Base-by-base conservation (phyloP, 2,888 invertebrate genomes). In the Theretra japonica region DNA sequence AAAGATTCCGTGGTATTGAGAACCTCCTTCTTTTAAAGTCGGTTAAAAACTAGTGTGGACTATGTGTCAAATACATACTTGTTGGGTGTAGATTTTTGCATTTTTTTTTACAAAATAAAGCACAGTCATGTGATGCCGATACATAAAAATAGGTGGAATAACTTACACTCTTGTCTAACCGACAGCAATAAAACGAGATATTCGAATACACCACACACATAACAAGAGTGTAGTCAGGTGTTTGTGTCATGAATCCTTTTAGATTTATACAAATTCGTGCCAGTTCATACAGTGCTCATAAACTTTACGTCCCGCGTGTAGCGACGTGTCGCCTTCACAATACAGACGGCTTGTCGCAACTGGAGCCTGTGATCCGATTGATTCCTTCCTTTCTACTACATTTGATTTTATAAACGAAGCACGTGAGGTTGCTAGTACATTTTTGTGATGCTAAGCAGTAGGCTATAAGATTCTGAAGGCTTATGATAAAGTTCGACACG, bases 161-260 rank as follows among this genome's bases (percentile, higher is more conserved):
- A 41, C 41, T 41, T 41, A 41, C 41, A 41, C 3, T 41, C 41
- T 41, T 11, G 11, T 41, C 8, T 41, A 41, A 41, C 41, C 41
- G 11, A 41, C 41, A 11, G 2, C 41, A 41, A 41, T 41, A 41
- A 41, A 41, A 53, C 50, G 19, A 53, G 50, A 53, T 53, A 53
- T 53, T 53, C 19, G 19, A 17, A 5, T 53, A 19, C 50, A 2
- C 17, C 19, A 53, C 19, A 23, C 25, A 58, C 23, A 25, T 58
- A 58, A 58, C 15, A 25, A 58, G 25, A 58, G 58, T n/a, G 50
- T 53, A 17, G 50, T 19, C 58, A 58, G 58, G 58, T 58, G 58
- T 25, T 25, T 58, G 23, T 15, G 58, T 58, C 58, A 25, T 25
- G 15, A 58, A 58, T 25, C 17, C 25, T 58, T 53, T 53, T 53